Percentiles rank a stretch among this genome's conserved stretches.
These are phyloP conservation scores for Tholera decimalis DNA, from an alignment of 2,888 invertebrate genomes.

Conservation along the genomic window DNA sequence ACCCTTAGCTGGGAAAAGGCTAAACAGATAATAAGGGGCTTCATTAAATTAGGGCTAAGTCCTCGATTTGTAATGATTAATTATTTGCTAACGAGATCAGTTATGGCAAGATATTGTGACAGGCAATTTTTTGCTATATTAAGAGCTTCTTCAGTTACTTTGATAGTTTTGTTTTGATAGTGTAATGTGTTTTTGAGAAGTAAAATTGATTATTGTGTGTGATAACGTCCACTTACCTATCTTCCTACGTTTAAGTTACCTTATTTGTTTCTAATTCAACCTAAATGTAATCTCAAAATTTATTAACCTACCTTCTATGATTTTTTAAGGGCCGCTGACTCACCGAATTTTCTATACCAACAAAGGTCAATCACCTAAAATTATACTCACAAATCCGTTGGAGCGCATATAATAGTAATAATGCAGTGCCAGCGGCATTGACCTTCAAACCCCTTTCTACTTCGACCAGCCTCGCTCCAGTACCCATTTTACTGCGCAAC, in stretches of 20 bases:
- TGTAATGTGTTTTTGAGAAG: too few species aligned
- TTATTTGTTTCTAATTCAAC: too few species aligned
- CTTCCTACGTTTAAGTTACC: too few species aligned
- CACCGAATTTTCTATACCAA: background rate
- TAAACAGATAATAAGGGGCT: slow-evolving; percentile 24
- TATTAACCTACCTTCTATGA: too few species aligned
- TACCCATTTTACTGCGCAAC: slow-evolving; percentile 29
- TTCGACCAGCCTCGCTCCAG: slow-evolving; percentile 37
- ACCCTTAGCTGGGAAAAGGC: too few species aligned
- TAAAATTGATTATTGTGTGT: too few species aligned
- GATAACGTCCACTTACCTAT: too few species aligned
- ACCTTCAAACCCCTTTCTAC: slow-evolving; percentile 58
- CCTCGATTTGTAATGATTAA: slow-evolving; percentile 57
- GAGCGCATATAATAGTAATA: slow-evolving; percentile 37
- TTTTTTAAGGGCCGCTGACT: background rate
- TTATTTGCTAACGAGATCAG: slow-evolving; percentile 57
- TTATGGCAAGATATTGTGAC: slow-evolving; percentile 38
- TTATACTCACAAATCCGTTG: slow-evolving; percentile 30
- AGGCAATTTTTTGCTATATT: slow-evolving; percentile 34
- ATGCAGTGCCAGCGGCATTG: slow-evolving; percentile 35
- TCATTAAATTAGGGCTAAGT: slow-evolving; percentile 52
- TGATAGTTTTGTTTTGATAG: slow-evolving; percentile 9
- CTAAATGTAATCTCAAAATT: too few species aligned
- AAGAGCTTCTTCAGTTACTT: slow-evolving; percentile 10
- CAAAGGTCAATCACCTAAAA: slow-evolving; percentile 48